Base-by-base conservation (phyloP, 1,140 invertebrate genomes). In the Himalopsyche phryganea region DNA sequence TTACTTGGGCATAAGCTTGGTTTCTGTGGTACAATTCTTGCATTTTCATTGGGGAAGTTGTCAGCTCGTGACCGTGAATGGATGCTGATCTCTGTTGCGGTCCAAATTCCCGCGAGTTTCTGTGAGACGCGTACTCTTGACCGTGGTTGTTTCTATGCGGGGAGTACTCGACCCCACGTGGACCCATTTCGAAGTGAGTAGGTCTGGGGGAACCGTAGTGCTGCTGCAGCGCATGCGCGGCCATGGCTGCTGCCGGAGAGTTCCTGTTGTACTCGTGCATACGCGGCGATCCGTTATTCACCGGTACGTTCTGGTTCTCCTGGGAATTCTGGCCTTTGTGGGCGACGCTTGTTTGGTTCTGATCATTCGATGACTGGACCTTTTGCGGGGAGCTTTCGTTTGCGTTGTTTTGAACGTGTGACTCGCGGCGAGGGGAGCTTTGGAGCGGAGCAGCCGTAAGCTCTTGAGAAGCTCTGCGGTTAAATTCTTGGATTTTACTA, bases 131-230 rank as follows among this genome's bases (percentile, higher is more conserved):
- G 50, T 72, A 73, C 20, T 78, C 75, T 6, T 71, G 36, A 0
- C 69, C 72, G 68, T 75, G 71, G 4, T 72, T 64, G 38, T 58
- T 64, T 35, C 62, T 44, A 47, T 78, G 76, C 0, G 76, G 76
- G 2, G 76, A 78, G 56, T 77, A 77, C 53, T 78, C 76, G 15
- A 77, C 19, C 0, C 74, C 75, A 7, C 76, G 66, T 1, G 76
- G 71, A 17, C 74, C 74, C 75, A 78, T 77, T 51, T 78, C 76
- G 50, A 77, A 78, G 40, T 78, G 75, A 28, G 75, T 72, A 10
- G 71, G 65, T 45, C 74, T 58, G 9, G 62, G 58, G 33, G 58
- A 58, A 5, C 58, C 55, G 35, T 61, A 58, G 33, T 65, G 63
- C 45, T 65, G 63, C 15, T 65, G 63, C 2, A 65, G 48, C 10